These are phyloP conservation scores for Caenorhabditis becei DNA, from an alignment of 2,888 invertebrate species.

Conservation along the genomic window DNA sequence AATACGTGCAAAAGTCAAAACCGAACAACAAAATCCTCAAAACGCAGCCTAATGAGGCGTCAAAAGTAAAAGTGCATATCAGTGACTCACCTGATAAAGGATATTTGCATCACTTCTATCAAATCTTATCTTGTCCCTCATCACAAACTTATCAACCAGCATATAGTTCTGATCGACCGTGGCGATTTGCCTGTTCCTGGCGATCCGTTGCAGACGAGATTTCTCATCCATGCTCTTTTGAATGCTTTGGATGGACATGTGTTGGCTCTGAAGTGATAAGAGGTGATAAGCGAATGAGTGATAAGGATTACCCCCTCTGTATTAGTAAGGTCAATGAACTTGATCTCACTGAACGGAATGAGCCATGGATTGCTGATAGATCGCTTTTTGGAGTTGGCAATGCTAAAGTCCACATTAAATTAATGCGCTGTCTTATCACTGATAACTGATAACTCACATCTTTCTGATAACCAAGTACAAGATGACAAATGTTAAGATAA, in stretches of 20 bases:
- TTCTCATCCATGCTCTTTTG: slow-evolving; percentile 66
- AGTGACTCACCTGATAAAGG: slow-evolving; percentile 69
- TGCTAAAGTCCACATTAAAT: neutral
- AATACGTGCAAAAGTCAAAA: too few relatives aligned
- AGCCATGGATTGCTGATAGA: slow-evolving; percentile 77
- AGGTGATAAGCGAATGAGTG: neutral
- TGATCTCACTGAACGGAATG: slow-evolving; percentile 65
- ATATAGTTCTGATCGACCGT: slow-evolving; percentile 75
- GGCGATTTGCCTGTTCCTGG: slow-evolving; percentile 62
- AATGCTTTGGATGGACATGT: slow-evolving; percentile 75
- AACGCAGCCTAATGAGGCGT: neutral
- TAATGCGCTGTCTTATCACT: neutral
- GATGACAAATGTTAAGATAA: slow-evolving; percentile 67
- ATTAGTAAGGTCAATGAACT: slow-evolving; percentile 69
- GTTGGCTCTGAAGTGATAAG: slow-evolving; percentile 63
- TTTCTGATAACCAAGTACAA: slow-evolving; percentile 67
- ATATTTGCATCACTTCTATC: slow-evolving; percentile 72
- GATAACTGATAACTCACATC: slow-evolving; percentile 60
- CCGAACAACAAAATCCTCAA: too few relatives aligned
- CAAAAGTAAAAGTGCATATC: neutral
- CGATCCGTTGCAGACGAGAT: slow-evolving; percentile 15
- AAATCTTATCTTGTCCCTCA: slow-evolving; percentile 75
- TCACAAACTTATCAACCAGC: slow-evolving; percentile 70
- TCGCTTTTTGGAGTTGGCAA: slow-evolving; percentile 57
- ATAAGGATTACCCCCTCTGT: slow-evolving; percentile 43